Percentiles rank a stretch among this genome's conserved stretches.
Conservation (phyloP, 1,140 invertebrate genomes). For the Carposina sasakii region DNA sequence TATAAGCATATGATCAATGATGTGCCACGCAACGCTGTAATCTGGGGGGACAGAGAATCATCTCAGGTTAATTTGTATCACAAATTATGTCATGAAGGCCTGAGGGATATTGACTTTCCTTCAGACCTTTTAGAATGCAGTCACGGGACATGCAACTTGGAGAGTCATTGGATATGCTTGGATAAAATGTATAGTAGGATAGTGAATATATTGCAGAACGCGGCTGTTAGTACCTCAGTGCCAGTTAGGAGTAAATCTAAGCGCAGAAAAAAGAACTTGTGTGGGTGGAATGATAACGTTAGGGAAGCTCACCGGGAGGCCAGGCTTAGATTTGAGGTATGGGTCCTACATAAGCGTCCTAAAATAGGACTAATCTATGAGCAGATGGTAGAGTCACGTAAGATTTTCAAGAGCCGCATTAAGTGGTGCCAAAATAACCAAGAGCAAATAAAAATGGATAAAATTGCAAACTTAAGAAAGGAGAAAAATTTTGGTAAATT, state of each 20-base stretch:
- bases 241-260: not conserved
- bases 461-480: slow-evolving; percentile 11
- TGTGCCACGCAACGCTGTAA: not conserved
- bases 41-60: not conserved
- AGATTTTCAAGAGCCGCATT: slow-evolving; percentile 14
- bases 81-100: not conserved
- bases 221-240: slow-evolving; percentile 1
- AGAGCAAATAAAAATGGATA: slow-evolving; percentile 27
- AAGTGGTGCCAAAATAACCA: slow-evolving; percentile 26
- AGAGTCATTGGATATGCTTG: not conserved
- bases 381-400: not conserved
- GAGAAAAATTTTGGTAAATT: slow-evolving; percentile 20
- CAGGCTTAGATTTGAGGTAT: not conserved
- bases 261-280: not conserved
- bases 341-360: not conserved
- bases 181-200: slow-evolving; percentile 3
- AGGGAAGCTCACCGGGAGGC: not conserved
- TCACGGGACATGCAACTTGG: not conserved
- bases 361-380: not conserved
- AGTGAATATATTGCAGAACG: not conserved
- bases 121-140: not conserved
- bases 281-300: not conserved
- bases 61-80: not conserved
- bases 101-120: not conserved
- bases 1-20: not conserved